These are phyloP conservation scores for Cepphus grylle DNA, from an alignment of 2,113 vertebrate species.

Conservation along the genomic window DNA sequence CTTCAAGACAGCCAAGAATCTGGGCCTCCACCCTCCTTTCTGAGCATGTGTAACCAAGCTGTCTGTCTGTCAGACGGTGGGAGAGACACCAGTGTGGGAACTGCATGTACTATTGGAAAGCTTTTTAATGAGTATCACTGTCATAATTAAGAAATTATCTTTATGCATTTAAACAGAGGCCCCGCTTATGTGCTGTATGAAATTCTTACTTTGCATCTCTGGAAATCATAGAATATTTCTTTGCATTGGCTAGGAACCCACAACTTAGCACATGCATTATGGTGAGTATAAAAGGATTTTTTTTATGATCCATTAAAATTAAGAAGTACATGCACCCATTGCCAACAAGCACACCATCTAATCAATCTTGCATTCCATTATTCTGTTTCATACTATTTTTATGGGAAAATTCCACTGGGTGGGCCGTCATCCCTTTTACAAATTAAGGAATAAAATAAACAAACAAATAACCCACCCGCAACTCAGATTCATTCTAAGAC, in stretches of 20 bases:
- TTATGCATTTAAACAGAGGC: constrained; percentile 14
- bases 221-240: constrained; percentile 51
- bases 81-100: constrained; percentile 64
- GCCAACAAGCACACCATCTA: constrained; percentile 59
- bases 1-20: constrained; percentile 68
- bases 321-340: constrained; percentile 38
- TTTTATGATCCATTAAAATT: constrained; percentile 60
- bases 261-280: constrained; percentile 25
- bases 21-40: constrained; percentile 44
- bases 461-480: constrained; percentile 42
- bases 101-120: constrained; percentile 31
- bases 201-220: constrained; percentile 30
- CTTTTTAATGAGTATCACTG: constrained; percentile 48
- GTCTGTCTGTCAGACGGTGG: constrained; percentile 61
- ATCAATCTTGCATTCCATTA: constrained; percentile 53
- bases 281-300: constrained; percentile 50
- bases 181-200: background rate
- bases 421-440: constrained; percentile 39
- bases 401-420: constrained; percentile 65
- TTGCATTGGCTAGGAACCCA: constrained; percentile 47
- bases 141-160: constrained; percentile 49
- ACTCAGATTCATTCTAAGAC: background rate
- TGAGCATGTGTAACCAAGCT: constrained; percentile 71
- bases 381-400: constrained; percentile 53
- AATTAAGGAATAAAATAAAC: constrained; percentile 51